Conservation (phyloP, 2,113 vertebrate species). For the Hoplias malabaricus region DNA sequence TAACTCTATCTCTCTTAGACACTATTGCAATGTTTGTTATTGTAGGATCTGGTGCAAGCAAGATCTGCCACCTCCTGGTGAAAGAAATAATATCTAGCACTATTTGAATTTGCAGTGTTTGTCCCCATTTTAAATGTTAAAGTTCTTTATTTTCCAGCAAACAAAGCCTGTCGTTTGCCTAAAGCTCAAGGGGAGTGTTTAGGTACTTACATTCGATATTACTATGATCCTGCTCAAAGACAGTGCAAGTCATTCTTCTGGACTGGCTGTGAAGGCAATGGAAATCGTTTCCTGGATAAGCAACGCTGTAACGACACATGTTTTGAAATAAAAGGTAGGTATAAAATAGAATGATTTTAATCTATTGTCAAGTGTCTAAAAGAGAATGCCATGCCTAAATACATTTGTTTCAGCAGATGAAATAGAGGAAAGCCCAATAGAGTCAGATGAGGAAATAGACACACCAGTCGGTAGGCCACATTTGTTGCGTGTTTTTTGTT, state of each 20-base stretch:
- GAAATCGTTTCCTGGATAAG: conserved; percentile 60
- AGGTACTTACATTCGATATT: conserved; percentile 44
- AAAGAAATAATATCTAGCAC: conserved; percentile 1
- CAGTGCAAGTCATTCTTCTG: conserved; percentile 66
- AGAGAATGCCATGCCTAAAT: not conserved
- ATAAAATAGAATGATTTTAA: not conserved
- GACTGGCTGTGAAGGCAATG: conserved; percentile 65
- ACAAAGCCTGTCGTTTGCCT: conserved; percentile 48
- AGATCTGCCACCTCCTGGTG: conserved; percentile 60
- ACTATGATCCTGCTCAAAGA: conserved; percentile 59
- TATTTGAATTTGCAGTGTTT: not conserved
- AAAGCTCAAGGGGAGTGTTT: conserved; percentile 43
- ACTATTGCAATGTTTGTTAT: not conserved
- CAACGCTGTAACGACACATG: conserved; percentile 66
- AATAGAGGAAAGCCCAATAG: not conserved
- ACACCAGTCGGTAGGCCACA: conserved; percentile 67
- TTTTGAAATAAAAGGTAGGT: conserved; percentile 61
- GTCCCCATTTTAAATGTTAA: not conserved
- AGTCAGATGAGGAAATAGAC: conserved; percentile 58
- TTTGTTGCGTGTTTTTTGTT: not conserved
- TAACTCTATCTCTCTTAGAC: not conserved
- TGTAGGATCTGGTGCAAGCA: not conserved
- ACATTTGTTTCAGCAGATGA: conserved; percentile 51
- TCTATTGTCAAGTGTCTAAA: not conserved
- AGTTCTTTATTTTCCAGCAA: conserved; percentile 47